A percentile compares a stretch with the other conserved stretches of the same genome.
Conservation (phyloP, 37 sponge, comb jelly and placozoan genomes). For the Chondrilla cf. caribensis region DNA sequence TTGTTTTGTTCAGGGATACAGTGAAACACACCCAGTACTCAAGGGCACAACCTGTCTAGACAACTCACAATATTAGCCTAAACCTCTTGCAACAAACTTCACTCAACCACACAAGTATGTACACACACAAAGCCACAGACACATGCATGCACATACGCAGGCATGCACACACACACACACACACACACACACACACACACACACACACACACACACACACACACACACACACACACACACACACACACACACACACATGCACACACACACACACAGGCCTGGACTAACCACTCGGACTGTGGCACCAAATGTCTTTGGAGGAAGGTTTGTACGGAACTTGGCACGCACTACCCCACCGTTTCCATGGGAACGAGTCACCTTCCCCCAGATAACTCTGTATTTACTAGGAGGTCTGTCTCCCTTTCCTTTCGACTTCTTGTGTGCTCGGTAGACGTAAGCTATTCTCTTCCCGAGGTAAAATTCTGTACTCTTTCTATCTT, state of each 20-base stretch:
- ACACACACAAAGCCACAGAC: too few relatives aligned
- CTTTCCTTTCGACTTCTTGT: constrained; percentile 40
- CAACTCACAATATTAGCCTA: too few relatives aligned
- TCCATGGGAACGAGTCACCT: constrained; percentile 90
- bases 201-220: constrained; percentile 3
- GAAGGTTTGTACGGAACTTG: constrained; percentile 88
- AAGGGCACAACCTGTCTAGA: too few relatives aligned
- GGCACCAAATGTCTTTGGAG: constrained; percentile 93
- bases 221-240: constrained; percentile 18
- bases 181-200: not conserved
- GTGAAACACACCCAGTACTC: too few relatives aligned
- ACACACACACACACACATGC: constrained; percentile 31
- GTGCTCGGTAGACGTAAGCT: constrained; percentile 86
- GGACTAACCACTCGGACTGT: constrained; percentile 93
- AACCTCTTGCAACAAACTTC: too few relatives aligned
- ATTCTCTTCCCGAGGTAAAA: constrained; percentile 96
- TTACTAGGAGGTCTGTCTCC: constrained; percentile 82
- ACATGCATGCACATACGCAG: not conserved
- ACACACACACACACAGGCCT: not conserved
- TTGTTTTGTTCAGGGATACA: too few relatives aligned
- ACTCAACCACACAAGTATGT: too few relatives aligned
- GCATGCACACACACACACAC: not conserved
- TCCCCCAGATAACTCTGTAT: constrained; percentile 94
- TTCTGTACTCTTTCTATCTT: constrained; percentile 59
- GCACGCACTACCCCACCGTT: constrained; percentile 95